These are phyloP conservation scores for Sylvilagus floridanus DNA, from an alignment of 2,797 vertebrate species.

Conservation along the genomic window DNA sequence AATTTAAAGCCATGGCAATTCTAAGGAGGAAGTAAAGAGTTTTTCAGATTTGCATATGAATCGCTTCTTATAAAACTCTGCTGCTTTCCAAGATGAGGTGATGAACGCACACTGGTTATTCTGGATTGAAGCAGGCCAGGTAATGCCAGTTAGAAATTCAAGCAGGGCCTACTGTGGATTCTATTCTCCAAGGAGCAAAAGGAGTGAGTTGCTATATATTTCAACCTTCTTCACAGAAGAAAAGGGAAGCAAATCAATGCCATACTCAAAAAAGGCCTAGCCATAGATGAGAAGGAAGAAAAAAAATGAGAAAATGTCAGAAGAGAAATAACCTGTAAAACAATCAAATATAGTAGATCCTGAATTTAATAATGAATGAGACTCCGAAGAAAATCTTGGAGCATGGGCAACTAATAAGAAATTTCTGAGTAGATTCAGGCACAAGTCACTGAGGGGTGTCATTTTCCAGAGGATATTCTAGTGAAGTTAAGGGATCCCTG, in stretches of 20 bases:
- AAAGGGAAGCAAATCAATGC: slow-evolving; percentile 22
- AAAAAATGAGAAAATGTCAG: slow-evolving; percentile 72
- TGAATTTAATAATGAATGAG: slow-evolving; percentile 74
- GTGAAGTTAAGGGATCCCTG: slow-evolving; percentile 75
- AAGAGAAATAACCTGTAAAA: slow-evolving; percentile 57
- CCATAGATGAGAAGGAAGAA: slow-evolving; percentile 9
- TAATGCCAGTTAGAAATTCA: neutral
- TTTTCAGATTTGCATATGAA: slow-evolving; percentile 65
- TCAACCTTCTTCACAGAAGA: neutral
- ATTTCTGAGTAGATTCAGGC: slow-evolving; percentile 50
- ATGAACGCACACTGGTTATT: slow-evolving; percentile 8
- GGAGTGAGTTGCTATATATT: neutral
- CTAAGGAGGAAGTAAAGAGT: slow-evolving; percentile 24
- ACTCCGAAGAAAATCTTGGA: slow-evolving; percentile 23
- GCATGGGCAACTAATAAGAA: slow-evolving; percentile 39
- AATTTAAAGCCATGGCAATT: slow-evolving; percentile 58
- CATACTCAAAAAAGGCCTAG: slow-evolving; percentile 33
- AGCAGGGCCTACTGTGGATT: neutral
- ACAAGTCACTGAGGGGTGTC: slow-evolving; percentile 57
- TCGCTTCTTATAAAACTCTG: slow-evolving; percentile 57
- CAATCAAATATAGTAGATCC: slow-evolving; percentile 73
- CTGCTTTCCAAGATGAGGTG: slow-evolving; percentile 26
- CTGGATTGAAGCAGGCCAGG: neutral
- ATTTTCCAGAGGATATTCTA: slow-evolving; percentile 66
- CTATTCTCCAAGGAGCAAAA: neutral